A percentile compares a stretch with the other conserved stretches of the same genome.
Evolutionary conservation across 1,140 invertebrate species (phyloP).

Genomic region (Eupeodes corollae): DNA sequence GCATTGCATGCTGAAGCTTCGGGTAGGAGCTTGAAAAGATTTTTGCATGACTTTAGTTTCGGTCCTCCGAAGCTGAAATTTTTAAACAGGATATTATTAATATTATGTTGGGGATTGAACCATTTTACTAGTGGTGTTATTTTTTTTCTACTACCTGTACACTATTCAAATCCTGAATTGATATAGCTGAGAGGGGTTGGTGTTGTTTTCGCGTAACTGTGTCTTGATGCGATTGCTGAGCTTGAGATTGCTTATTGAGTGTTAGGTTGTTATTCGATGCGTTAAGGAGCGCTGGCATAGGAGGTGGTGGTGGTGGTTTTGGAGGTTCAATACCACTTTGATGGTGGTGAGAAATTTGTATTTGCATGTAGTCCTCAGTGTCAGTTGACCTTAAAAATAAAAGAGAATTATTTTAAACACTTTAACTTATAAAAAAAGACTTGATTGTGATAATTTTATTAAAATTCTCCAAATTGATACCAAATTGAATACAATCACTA

Average conservation of each 20-base stretch:
- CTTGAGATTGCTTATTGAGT: slow-evolving; percentile 25
- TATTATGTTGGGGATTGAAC: not conserved
- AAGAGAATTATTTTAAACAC: not conserved
- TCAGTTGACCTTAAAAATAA: slow-evolving; percentile 27
- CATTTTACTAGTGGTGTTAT: not conserved
- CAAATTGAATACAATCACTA: too few species aligned
- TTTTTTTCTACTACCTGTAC: slow-evolving; percentile 50
- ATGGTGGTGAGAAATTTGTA: slow-evolving; percentile 27
- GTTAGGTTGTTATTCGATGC: not conserved
- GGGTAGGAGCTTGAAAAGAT: slow-evolving; percentile 63
- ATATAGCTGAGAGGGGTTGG: slow-evolving; percentile 69
- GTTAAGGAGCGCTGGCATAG: slow-evolving; percentile 40
- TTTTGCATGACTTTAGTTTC: slow-evolving; percentile 62
- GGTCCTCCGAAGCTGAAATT: slow-evolving; percentile 51
- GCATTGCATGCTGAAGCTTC: slow-evolving; percentile 59
- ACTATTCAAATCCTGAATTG: slow-evolving; percentile 72
- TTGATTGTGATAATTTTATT: too few species aligned
- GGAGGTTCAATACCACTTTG: slow-evolving; percentile 24
- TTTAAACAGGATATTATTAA: too few species aligned
- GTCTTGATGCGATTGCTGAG: slow-evolving; percentile 41
- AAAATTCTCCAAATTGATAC: too few species aligned
- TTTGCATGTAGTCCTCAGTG: slow-evolving; percentile 37
- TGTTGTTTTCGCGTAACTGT: slow-evolving; percentile 40
- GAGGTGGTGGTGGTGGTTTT: slow-evolving; percentile 39
- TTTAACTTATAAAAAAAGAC: too few species aligned